Conservation (phyloP, 2,888 invertebrate species). For the Orchesella flavescens region DNA sequence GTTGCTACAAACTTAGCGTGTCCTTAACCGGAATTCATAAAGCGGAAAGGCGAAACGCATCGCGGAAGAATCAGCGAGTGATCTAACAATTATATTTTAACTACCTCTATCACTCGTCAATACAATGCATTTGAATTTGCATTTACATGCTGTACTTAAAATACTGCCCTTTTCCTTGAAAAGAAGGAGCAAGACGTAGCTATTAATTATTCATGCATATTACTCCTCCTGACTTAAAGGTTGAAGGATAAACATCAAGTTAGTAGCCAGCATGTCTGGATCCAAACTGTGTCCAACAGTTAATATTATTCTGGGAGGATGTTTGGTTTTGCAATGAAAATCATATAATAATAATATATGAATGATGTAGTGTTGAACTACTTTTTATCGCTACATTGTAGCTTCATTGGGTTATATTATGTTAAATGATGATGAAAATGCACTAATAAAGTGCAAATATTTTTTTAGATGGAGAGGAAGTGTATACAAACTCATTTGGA, state of each 20-base stretch:
- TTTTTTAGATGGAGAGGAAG: conserved; percentile 93
- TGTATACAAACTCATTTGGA: conserved; percentile 95
- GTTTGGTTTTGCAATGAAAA: neutral
- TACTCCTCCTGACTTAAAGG: neutral
- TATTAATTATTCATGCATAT: neutral
- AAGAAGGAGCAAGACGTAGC: neutral
- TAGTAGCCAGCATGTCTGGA: no score
- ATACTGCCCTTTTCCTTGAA: neutral
- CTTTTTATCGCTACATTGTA: no score
- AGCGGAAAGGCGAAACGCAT: neutral
- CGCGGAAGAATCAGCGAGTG: neutral
- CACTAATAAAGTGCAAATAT: neutral
- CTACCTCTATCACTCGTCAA: no score
- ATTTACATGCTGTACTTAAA: neutral
- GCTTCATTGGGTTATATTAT: no score
- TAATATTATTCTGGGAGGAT: no score
- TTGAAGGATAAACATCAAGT: no score
- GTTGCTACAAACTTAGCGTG: no score
- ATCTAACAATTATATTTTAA: neutral
- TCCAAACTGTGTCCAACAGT: no score
- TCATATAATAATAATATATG: no score
- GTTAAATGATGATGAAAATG: no score
- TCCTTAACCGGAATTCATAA: neutral
- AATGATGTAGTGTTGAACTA: no score
- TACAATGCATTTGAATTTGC: neutral